Conservation (phyloP, 2,888 invertebrate species). For the Argyresthia albistria region DNA sequence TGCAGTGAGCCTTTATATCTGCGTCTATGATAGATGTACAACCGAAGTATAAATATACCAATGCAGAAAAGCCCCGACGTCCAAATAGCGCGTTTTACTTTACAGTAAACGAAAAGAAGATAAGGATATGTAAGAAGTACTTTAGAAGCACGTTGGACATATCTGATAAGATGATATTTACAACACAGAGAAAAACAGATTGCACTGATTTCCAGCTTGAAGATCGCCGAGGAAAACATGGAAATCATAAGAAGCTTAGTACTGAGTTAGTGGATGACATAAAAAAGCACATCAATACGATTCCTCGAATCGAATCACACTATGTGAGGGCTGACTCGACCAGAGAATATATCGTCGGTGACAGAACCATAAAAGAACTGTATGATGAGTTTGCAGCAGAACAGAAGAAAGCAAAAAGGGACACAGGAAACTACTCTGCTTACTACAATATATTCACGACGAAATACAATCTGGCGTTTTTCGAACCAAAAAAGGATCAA, state of each 20-base stretch:
- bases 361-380: slow-evolving; percentile 20
- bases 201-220: slow-evolving; percentile 8
- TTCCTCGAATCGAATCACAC: slow-evolving; percentile 20
- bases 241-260: not conserved
- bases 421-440: slow-evolving; percentile 8
- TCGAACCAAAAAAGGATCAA: slow-evolving; percentile 13
- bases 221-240: not conserved
- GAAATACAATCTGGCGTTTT: slow-evolving; percentile 10
- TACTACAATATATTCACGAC: slow-evolving; percentile 13
- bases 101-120: slow-evolving; percentile 4
- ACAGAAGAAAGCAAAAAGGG: slow-evolving; percentile 12
- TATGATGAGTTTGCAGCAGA: slow-evolving; percentile 18
- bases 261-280: slow-evolving; percentile 10
- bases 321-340: slow-evolving; percentile 13
- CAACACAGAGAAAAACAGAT: slow-evolving; percentile 4
- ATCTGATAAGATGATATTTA: slow-evolving; percentile 9
- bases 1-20: not conserved
- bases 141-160: slow-evolving; percentile 12
- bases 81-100: slow-evolving; percentile 12
- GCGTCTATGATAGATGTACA: not conserved
- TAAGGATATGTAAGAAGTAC: slow-evolving; percentile 9
- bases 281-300: slow-evolving; percentile 16
- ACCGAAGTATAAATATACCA: slow-evolving; percentile 2
- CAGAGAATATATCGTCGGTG: slow-evolving; percentile 18
- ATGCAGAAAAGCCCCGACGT: not conserved